These are phyloP conservation scores for Hestina assimilis DNA, from an alignment of 1,140 invertebrate species.

Conservation along the genomic window DNA sequence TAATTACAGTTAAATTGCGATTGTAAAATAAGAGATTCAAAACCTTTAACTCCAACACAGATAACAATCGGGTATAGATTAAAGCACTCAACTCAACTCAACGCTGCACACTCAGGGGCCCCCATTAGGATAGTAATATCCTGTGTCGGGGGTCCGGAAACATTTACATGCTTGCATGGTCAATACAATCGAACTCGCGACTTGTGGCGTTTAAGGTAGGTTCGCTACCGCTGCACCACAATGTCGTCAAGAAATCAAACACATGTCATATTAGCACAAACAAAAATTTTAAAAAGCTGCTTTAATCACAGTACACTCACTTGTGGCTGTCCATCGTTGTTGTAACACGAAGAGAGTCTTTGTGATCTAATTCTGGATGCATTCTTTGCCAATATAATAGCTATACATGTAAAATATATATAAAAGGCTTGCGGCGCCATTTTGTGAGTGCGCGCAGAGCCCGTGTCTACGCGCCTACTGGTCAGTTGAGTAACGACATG, in stretches of 20 bases:
- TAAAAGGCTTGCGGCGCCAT: slow-evolving; percentile 52
- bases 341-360: slow-evolving; percentile 67
- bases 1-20: too few relatives aligned
- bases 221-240: too few relatives aligned
- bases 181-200: too few relatives aligned
- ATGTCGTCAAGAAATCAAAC: too few relatives aligned
- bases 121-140: too few relatives aligned
- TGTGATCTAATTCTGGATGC: slow-evolving; percentile 59
- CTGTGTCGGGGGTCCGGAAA: too few relatives aligned
- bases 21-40: neutral
- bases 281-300: slow-evolving; percentile 50
- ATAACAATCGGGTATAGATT: slow-evolving; percentile 24
- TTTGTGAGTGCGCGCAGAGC: slow-evolving; percentile 48
- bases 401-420: slow-evolving; percentile 47
- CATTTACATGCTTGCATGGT: too few relatives aligned
- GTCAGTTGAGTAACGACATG: slow-evolving; percentile 65
- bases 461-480: slow-evolving; percentile 53
- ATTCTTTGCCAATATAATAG: slow-evolving; percentile 50
- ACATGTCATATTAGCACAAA: slow-evolving; percentile 40
- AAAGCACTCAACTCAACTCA: too few relatives aligned
- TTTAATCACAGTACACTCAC: slow-evolving; percentile 42
- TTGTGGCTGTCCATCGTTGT: slow-evolving; percentile 59
- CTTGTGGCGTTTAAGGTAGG: too few relatives aligned
- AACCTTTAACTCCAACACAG: neutral
- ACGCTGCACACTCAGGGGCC: too few relatives aligned